Evolutionary conservation across 2,797 vertebrate species (phyloP).

Genomic region (Enteromius anoplus): DNA sequence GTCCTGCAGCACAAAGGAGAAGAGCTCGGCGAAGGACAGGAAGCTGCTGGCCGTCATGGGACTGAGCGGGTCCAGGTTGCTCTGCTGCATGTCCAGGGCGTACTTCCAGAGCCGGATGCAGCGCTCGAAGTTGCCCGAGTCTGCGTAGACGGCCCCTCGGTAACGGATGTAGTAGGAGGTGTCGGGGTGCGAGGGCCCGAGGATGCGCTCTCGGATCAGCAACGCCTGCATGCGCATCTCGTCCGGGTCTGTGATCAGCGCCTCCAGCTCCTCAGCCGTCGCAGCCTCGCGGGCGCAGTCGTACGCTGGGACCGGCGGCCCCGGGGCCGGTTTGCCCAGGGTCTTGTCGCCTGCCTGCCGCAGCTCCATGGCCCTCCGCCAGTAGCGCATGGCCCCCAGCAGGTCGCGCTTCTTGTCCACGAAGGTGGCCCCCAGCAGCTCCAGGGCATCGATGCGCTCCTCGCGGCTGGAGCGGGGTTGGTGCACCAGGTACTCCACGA

Average conservation of each 20-base stretch:
- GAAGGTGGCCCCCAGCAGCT: constrained; percentile 91
- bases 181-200: constrained; percentile 93
- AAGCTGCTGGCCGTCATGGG: constrained; percentile 98
- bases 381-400: constrained; percentile 90
- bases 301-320: constrained; percentile 86
- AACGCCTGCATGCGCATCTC: constrained; percentile 97
- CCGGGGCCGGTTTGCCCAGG: constrained; percentile 84
- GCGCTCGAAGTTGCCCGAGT: constrained; percentile 94
- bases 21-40: constrained; percentile 94
- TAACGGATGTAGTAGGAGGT: constrained; percentile 98
- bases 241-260: constrained; percentile 91
- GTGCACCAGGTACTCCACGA: constrained; percentile 93
- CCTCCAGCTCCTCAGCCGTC: constrained; percentile 87
- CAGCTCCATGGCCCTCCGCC: constrained; percentile 92
- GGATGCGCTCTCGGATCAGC: constrained; percentile 90
- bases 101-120: constrained; percentile 97
- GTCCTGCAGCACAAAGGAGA: constrained; percentile 95
- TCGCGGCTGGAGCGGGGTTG: constrained; percentile 78
- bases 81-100: constrained; percentile 96
- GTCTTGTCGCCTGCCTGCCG: constrained; percentile 79
- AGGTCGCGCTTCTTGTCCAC: constrained; percentile 97
- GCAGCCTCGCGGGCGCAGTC: constrained; percentile 88
- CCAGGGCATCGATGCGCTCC: constrained; percentile 87
- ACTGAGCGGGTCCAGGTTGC: constrained; percentile 92
- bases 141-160: constrained; percentile 91